Conservation (phyloP, 2,113 vertebrate species). For the Hippocampus comes region DNA sequence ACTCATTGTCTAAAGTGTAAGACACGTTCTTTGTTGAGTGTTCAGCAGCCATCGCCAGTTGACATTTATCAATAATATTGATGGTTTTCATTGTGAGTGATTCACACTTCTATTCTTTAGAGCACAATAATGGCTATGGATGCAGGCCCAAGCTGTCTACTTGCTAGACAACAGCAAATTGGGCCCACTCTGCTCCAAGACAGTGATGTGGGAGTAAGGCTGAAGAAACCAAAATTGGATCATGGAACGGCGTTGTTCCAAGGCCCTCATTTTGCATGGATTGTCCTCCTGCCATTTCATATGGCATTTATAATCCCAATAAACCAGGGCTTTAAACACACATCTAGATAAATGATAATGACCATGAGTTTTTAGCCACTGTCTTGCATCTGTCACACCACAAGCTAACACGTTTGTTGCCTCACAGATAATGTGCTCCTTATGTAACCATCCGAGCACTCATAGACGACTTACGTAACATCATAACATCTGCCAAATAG, state of each 20-base stretch:
- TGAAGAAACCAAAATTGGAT: conserved; percentile 49
- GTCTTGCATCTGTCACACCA: conserved; percentile 38
- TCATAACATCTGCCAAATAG: conserved; percentile 40
- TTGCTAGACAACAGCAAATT: conserved; percentile 56
- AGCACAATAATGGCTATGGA: conserved; percentile 36
- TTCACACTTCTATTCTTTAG: conserved; percentile 21
- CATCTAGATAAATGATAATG: conserved; percentile 51
- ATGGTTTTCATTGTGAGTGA: conserved; percentile 32
- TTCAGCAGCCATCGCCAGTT: conserved; percentile 5
- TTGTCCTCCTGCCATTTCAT: conserved; percentile 50
- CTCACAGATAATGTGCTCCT: conserved; percentile 33
- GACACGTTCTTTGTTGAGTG: conserved; percentile 20
- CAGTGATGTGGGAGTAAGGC: conserved; percentile 40
- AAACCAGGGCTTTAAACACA: conserved; percentile 46
- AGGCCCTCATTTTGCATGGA: conserved; percentile 41
- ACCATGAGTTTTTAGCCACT: conserved; percentile 36
- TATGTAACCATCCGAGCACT: conserved; percentile 41
- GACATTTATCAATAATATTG: conserved; percentile 24
- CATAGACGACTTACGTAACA: conserved; percentile 45
- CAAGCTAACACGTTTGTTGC: conserved; percentile 48
- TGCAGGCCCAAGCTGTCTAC: conserved; percentile 27
- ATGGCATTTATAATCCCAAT: conserved; percentile 50
- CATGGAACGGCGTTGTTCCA: conserved; percentile 55
- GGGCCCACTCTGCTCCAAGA: conserved; percentile 45
- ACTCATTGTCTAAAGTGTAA: conserved; percentile 6